Evolutionary conservation across 2,797 vertebrate genomes (phyloP), one percentile per base, ranked within the genome.

Genomic region (Lateolabrax maculatus): DNA sequence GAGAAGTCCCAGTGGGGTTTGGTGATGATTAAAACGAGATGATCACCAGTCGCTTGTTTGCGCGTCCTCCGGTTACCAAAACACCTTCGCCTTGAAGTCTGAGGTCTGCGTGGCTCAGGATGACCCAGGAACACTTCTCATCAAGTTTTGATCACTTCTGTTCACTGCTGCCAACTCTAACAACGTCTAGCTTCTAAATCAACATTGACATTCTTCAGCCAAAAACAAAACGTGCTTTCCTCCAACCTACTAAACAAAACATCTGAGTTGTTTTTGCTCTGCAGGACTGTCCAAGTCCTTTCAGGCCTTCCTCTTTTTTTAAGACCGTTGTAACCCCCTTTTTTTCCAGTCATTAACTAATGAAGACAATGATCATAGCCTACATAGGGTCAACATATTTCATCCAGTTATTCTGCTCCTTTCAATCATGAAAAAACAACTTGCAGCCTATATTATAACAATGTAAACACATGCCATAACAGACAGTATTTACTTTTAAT

Each of bases 31-130:
- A n/a, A 70, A 65, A 74, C 57, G 65, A 52, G 16, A 39, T 48
- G 48, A 68, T 46, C 19, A 19, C 2, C n/a, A 48, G 15, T 37
- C 16, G 16, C 29, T 37, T 52, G 49, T 34, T 56, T 46, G 15
- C 48, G 73, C 44, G 25, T 53, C 56, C 41, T 61, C 16, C 19
- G 23, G n/a, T 55, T 49, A 63, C 67, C 49, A 43, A 6, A 15
- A 25, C 11, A 62, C 34, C 19, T 39, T 36, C 43, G n/a, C 13
- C 18, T 11, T 44, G 6, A 39, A 36, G 11, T 49, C 34, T 56
- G 29, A 53, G 6, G 25, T 16, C 21, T 39, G 9, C n/a, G 4
- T 36, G 43, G 10, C 19, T 39, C 41, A 63, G 34, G 12, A 6
- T 56, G 19, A 68, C 19, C 16, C 1, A 23, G 46, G 12, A n/a